Evolutionary conservation across 1,140 invertebrate species (phyloP), one percentile per base, ranked within the genome.

Genomic region (Oreohelix idahoensis): DNA sequence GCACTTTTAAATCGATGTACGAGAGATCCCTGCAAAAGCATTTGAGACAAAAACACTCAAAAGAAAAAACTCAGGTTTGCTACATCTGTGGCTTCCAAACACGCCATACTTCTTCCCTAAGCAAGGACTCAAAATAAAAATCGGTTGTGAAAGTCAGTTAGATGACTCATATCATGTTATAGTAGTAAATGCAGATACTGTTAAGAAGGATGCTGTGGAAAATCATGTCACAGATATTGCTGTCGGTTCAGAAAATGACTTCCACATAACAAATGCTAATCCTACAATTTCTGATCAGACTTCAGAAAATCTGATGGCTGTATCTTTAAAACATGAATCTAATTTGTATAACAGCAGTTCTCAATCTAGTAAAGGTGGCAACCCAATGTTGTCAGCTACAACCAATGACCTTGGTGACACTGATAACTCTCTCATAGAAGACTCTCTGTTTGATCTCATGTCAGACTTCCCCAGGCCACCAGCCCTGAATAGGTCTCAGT

Each of bases 401-500:
- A 38, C 80, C 23, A 71, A 39, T 38, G 53, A 80, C 45, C 69
- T 80, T 51, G 63, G 36, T 35, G 80, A 82, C 17, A 58, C n/a
- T 51, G 80, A 82, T 20, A 82, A 75, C 71, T 45, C 58, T 58
- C 36, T 82, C 15, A 74, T 71, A 32, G 79, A 71, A 49, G 79
- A 75, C 70, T 82, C 80, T 5, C 39, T 82, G 20, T 82, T 82
- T 74, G 71, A 75, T 36, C 51, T 82, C 11, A 82, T 82, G 80
- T 74, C 80, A 45, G 80, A 82, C 42, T 82, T 82, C 71, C 80
- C 80, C 26, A 69, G 80, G 13, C 80, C 80, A 58, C 49, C 80
- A 23, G 45, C 49, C 23, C 29, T 75, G 23, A 82, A 82, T 63
- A 73, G 80, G 36, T 82, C 70, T n/a, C 80, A 82, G 80, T 82